Percentiles rank a stretch among this genome's conserved stretches.
Evolutionary conservation across 2,888 invertebrate genomes (phyloP).

Genomic region (Sturmia bella): DNA sequence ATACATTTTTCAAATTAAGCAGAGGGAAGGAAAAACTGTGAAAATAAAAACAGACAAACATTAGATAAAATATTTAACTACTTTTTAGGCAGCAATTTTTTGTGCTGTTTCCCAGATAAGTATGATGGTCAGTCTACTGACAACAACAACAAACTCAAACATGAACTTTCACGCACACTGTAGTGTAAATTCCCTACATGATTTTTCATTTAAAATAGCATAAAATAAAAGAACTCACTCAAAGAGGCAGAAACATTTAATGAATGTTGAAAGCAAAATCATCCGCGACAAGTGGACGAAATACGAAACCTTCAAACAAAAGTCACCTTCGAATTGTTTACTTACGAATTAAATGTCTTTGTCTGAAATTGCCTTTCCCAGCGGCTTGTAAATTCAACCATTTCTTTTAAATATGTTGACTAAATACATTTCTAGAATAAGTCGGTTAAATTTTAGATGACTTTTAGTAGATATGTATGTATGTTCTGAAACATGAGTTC

Average conservation of each 20-base stretch:
- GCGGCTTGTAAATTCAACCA: too few species aligned
- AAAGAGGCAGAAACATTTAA: slow-evolving; percentile 27
- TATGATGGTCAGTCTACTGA: slow-evolving; percentile 1
- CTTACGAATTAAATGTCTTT: too few species aligned
- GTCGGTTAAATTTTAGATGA: too few species aligned
- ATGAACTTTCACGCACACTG: neutral
- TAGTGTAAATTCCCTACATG: neutral
- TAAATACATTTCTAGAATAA: too few species aligned
- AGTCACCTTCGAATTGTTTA: too few species aligned
- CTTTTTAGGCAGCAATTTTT: slow-evolving; percentile 18
- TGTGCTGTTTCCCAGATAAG: slow-evolving; percentile 26
- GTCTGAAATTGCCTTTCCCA: too few species aligned
- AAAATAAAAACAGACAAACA: neutral
- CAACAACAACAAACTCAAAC: neutral
- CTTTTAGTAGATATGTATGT: too few species aligned
- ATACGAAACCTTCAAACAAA: too few species aligned
- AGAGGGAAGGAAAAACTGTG: slow-evolving; percentile 11
- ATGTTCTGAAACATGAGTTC: too few species aligned
- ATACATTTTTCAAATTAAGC: slow-evolving; percentile 52
- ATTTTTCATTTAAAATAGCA: neutral
- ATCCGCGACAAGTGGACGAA: slow-evolving; percentile 54
- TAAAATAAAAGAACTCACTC: slow-evolving; percentile 5
- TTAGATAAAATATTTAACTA: slow-evolving; percentile 52
- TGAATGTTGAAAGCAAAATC: slow-evolving; percentile 41
- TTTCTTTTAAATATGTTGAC: too few species aligned